phyloP scores from a whole-genome alignment of 2,797 vertebrate genomes.

The Megaceryle alcyon region DNA sequence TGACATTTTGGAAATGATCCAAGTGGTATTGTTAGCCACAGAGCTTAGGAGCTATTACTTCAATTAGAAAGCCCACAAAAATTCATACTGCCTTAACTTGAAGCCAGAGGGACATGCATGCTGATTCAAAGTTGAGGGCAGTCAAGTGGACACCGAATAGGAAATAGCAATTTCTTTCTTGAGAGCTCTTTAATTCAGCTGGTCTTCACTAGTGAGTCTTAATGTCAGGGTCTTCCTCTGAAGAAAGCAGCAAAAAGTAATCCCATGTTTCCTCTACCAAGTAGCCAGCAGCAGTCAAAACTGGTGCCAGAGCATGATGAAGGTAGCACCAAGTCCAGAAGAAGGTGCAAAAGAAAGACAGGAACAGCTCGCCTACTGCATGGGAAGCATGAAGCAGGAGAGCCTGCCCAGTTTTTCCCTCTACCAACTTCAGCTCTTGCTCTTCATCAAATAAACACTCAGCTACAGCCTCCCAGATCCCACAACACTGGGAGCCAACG shows the following conservation, averaged over 20 bases:
- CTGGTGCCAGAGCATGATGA: background rate
- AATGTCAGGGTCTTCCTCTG: background rate
- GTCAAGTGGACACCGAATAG: background rate
- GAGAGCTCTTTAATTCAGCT: background rate
- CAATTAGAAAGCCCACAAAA: background rate
- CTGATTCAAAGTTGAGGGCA: background rate
- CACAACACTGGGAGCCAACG: background rate
- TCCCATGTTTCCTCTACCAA: background rate
- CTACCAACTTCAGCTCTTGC: background rate
- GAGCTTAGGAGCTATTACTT: background rate
- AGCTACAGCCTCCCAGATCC: background rate
- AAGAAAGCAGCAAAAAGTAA: background rate
- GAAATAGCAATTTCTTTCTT: background rate
- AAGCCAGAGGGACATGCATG: background rate
- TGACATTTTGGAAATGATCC: background rate
- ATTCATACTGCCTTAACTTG: background rate
- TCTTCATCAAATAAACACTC: background rate
- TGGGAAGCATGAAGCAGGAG: background rate
- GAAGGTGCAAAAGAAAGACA: background rate
- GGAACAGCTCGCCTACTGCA: background rate
- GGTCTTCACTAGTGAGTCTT: background rate
- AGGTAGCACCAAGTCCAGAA: background rate
- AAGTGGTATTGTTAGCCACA: background rate
- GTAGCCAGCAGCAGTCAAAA: background rate
- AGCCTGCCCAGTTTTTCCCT: background rate